Evolutionary conservation across 1,140 invertebrate genomes (phyloP).

Genomic region (Drosophila elegans): DNA sequence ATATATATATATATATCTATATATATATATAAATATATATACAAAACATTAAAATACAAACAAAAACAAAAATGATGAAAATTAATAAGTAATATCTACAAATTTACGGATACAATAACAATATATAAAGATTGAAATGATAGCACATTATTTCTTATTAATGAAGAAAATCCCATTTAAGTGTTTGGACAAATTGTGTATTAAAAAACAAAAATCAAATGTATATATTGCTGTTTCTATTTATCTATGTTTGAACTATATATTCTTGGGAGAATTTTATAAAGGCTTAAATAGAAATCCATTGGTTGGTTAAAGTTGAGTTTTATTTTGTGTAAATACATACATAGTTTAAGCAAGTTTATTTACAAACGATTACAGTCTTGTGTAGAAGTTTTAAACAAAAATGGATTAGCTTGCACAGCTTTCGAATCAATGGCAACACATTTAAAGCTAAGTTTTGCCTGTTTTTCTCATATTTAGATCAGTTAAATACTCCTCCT

Average conservation of each 20-base stretch:
- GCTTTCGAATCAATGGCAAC: too few relatives aligned
- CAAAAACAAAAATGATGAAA: conserved; percentile 53
- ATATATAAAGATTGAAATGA: conserved; percentile 56
- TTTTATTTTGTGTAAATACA: background rate
- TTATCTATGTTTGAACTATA: background rate
- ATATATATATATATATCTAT: conserved; percentile 48
- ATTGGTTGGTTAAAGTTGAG: background rate
- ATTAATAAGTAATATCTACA: conserved; percentile 71
- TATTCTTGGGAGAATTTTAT: too few relatives aligned
- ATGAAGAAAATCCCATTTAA: conserved; percentile 83
- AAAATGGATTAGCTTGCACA: background rate
- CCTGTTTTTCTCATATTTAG: background rate
- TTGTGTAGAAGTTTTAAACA: background rate
- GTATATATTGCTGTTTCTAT: conserved; percentile 16
- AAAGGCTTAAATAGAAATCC: background rate
- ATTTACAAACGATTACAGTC: background rate
- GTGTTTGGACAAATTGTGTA: conserved; percentile 84
- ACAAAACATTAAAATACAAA: conserved; percentile 72
- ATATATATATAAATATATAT: conserved; percentile 61
- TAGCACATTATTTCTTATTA: conserved; percentile 82
- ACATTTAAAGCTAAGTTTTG: background rate
- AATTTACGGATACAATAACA: conserved; percentile 81
- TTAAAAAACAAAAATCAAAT: conserved; percentile 75
- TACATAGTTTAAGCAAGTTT: background rate
- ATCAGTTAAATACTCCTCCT: too few relatives aligned